These are phyloP conservation scores for Conchocele bisecta DNA, from an alignment of 2,888 invertebrate genomes.

Conservation along the genomic window DNA sequence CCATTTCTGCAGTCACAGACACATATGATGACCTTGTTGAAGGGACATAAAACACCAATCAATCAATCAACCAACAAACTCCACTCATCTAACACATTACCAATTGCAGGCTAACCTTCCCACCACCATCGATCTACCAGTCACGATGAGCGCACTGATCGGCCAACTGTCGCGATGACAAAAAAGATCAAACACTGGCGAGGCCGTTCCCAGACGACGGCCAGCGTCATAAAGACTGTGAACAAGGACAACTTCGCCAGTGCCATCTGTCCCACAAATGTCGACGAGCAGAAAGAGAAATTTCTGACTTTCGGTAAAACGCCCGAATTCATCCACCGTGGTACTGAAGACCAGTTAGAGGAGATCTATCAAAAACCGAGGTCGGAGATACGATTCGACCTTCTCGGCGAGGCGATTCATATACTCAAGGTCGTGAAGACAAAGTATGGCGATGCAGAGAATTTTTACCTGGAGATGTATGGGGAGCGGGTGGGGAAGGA, in stretches of 20 bases:
- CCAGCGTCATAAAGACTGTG: constrained; percentile 55
- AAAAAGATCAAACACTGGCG: constrained; percentile 56
- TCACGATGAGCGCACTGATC: too few relatives aligned
- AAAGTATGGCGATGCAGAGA: constrained; percentile 76
- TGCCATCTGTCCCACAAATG: constrained; percentile 75
- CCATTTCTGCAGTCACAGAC: too few relatives aligned
- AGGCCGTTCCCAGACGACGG: constrained; percentile 45
- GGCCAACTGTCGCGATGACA: constrained; percentile 40
- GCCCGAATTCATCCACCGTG: constrained; percentile 73
- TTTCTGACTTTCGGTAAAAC: constrained; percentile 77
- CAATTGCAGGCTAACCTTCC: too few relatives aligned
- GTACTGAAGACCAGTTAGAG: constrained; percentile 65
- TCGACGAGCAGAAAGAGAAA: constrained; percentile 77
- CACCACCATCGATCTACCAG: too few relatives aligned
- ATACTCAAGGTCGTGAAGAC: constrained; percentile 75
- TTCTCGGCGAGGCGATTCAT: constrained; percentile 73
- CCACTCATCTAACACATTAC: too few relatives aligned
- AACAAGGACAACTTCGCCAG: constrained; percentile 61
- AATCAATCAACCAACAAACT: too few relatives aligned
- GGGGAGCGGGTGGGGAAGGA: constrained; percentile 73
- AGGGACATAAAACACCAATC: too few relatives aligned
- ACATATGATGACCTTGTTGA: too few relatives aligned
- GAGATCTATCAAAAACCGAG: constrained; percentile 67
- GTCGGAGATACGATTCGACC: constrained; percentile 76
- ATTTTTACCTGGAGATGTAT: constrained; percentile 72